Conservation (phyloP, 2,113 vertebrate species). For the Ahaetulla prasina region DNA sequence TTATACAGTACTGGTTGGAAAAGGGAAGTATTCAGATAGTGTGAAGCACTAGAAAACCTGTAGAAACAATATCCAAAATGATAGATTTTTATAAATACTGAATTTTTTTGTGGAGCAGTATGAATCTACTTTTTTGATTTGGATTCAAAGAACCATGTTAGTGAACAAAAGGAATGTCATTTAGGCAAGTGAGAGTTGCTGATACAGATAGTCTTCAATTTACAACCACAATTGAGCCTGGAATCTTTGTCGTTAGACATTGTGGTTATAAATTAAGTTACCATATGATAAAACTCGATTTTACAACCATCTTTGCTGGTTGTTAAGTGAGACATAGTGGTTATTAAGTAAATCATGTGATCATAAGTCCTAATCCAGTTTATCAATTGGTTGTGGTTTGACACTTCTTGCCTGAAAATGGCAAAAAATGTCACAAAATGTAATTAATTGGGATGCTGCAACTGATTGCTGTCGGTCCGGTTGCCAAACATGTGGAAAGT, state of each 20-base stretch:
- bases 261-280: not conserved
- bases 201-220: not conserved
- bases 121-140: not conserved
- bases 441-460: not conserved
- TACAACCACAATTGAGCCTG: not conserved
- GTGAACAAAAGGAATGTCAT: not conserved
- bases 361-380: not conserved
- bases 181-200: not conserved
- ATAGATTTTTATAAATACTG: constrained; percentile 30
- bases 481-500: not conserved
- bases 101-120: not conserved
- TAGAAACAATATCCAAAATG: not conserved
- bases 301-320: not conserved
- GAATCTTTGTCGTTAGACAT: not conserved
- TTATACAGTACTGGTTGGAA: constrained; percentile 4
- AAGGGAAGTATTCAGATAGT: not conserved
- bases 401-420: not conserved
- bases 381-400: not conserved
- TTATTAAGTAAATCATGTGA: not conserved
- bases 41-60: not conserved
- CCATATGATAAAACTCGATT: not conserved
- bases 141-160: not conserved
- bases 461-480: not conserved
- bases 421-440: not conserved
- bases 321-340: not conserved